Conservation (phyloP, 1,140 invertebrate genomes). For the Achroia grisella region DNA sequence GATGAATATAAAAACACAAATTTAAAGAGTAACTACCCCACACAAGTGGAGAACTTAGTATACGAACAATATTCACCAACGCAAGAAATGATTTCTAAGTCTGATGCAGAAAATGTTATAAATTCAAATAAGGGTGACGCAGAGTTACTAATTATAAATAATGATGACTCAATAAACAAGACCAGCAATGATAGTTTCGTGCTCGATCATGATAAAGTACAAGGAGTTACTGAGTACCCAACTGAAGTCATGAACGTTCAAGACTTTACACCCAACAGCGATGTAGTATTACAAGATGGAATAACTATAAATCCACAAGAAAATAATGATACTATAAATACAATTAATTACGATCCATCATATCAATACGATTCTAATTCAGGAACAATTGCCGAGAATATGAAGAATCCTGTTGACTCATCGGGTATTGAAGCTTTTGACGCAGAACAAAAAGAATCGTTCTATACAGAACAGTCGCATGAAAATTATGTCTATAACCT, state of each 20-base stretch:
- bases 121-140: no score
- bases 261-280: conserved; percentile 13
- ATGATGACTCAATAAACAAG: no score
- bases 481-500: conserved; percentile 25
- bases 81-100: background rate
- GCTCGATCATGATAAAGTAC: no score
- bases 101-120: background rate
- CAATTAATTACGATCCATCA: background rate
- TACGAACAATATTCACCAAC: background rate
- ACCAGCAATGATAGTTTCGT: background rate
- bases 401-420: background rate
- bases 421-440: conserved; percentile 38
- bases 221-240: conserved; percentile 10
- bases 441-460: conserved; percentile 41
- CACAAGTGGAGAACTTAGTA: no score
- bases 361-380: conserved; percentile 1
- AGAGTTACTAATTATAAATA: no score
- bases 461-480: conserved; percentile 34
- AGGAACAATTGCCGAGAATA: background rate
- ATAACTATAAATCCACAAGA: conserved; percentile 13
- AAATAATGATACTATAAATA: background rate
- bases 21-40: no score
- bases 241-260: conserved; percentile 13
- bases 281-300: conserved; percentile 7
- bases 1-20: no score